Evolutionary conservation across 2,797 vertebrate genomes (phyloP).

Genomic region (Okamejei kenojei): DNA sequence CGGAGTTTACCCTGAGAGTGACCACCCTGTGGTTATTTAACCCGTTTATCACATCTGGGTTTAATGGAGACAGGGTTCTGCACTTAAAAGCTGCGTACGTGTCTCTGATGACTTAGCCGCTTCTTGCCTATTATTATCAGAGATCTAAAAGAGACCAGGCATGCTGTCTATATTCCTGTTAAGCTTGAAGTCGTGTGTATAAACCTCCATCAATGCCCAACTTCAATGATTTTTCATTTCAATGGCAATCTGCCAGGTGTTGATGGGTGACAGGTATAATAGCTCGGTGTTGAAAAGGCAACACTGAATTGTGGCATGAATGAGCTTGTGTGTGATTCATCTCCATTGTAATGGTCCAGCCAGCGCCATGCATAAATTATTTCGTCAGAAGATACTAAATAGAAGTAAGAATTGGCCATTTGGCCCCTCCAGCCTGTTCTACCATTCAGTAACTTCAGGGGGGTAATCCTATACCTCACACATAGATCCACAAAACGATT

Average conservation of each 20-base stretch:
- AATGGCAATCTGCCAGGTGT: background rate
- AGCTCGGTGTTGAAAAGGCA: background rate
- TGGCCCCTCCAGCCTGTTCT: too few relatives aligned
- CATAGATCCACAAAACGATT: too few relatives aligned
- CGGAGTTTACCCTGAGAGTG: background rate
- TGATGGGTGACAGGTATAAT: background rate
- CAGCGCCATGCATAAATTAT: background rate
- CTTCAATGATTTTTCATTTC: background rate
- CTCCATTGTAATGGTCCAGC: background rate
- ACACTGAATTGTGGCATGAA: background rate
- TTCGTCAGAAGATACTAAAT: too few relatives aligned
- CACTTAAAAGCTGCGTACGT: background rate
- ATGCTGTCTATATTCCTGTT: background rate
- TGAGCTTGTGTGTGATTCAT: background rate
- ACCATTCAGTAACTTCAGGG: too few relatives aligned
- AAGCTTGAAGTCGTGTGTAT: background rate
- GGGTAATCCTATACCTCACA: too few relatives aligned
- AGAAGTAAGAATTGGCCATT: too few relatives aligned
- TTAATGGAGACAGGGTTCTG: background rate
- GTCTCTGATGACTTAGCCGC: background rate
- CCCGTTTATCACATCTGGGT: background rate
- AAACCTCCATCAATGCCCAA: background rate
- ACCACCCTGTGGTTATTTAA: background rate
- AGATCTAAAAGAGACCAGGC: background rate
- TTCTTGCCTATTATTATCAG: background rate